These are phyloP conservation scores for Hemiscyllium ocellatum DNA, from an alignment of 2,113 vertebrate genomes.

Conservation along the genomic window DNA sequence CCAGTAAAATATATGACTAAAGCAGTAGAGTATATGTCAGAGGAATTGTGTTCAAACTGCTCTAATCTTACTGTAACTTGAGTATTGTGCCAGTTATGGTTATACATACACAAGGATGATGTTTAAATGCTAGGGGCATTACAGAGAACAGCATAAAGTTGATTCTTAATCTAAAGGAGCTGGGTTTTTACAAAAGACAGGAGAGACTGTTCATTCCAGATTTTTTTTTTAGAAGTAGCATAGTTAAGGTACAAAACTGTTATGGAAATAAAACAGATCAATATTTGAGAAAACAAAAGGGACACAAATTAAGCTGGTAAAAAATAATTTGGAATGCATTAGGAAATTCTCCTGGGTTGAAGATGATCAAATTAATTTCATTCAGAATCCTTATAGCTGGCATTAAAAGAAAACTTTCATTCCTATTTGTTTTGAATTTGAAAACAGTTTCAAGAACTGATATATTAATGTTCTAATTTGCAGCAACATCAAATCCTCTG, in stretches of 20 bases:
- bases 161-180: neutral
- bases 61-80: neutral
- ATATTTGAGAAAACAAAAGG: neutral
- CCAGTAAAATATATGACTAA: neutral
- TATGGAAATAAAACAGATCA: neutral
- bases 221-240: neutral
- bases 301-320: neutral
- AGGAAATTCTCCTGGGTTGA: neutral
- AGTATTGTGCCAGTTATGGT: neutral
- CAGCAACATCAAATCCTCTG: neutral
- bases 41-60: neutral
- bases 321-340: neutral
- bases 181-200: neutral
- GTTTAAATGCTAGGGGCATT: neutral
- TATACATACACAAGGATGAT: neutral
- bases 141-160: neutral
- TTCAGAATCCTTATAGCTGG: neutral
- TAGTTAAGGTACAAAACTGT: neutral
- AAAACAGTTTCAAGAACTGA: neutral
- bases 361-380: neutral
- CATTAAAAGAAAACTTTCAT: neutral
- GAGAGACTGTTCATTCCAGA: neutral
- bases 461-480: neutral
- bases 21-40: neutral
- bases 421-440: neutral